Evolutionary conservation across 1,140 invertebrate species (phyloP).

Genomic region (Yoshiicerus persimilis): DNA sequence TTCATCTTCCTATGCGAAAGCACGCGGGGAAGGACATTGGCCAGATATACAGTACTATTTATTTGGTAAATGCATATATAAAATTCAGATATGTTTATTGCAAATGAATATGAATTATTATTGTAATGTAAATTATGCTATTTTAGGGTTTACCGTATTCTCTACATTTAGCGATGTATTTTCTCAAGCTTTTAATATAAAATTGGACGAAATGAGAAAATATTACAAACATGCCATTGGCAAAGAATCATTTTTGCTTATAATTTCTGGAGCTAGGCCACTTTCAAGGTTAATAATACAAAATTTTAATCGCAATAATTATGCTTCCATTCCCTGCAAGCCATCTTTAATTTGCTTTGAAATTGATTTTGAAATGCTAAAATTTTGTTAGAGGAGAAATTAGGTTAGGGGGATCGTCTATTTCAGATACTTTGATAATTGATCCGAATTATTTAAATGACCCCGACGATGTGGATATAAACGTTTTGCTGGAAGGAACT

Average conservation of each 20-base stretch:
- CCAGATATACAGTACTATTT: slow-evolving; percentile 26
- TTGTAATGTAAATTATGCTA: background rate
- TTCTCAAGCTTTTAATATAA: background rate
- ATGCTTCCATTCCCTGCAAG: background rate
- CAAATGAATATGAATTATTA: background rate
- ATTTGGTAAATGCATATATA: background rate
- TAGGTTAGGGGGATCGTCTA: slow-evolving; percentile 66
- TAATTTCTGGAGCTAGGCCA: slow-evolving; percentile 56
- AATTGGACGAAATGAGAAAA: background rate
- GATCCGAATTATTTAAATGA: slow-evolving; percentile 76
- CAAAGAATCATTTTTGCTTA: background rate
- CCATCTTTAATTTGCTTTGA: background rate
- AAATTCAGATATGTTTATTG: background rate
- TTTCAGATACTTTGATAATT: slow-evolving; percentile 74
- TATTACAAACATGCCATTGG: background rate
- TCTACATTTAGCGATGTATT: background rate
- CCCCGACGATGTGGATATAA: slow-evolving; percentile 62
- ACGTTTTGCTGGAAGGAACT: slow-evolving; percentile 64
- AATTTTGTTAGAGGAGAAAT: slow-evolving; percentile 63
- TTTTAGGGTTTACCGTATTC: background rate
- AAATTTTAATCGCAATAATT: background rate
- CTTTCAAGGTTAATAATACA: slow-evolving; percentile 60
- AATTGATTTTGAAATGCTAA: background rate
- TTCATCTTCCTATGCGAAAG: slow-evolving; percentile 4
- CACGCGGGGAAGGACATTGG: slow-evolving; percentile 26